Evolutionary conservation across 2,113 vertebrate species (phyloP), one percentile per base, ranked within the genome.

Genomic region (Sclerurus mexicanus): DNA sequence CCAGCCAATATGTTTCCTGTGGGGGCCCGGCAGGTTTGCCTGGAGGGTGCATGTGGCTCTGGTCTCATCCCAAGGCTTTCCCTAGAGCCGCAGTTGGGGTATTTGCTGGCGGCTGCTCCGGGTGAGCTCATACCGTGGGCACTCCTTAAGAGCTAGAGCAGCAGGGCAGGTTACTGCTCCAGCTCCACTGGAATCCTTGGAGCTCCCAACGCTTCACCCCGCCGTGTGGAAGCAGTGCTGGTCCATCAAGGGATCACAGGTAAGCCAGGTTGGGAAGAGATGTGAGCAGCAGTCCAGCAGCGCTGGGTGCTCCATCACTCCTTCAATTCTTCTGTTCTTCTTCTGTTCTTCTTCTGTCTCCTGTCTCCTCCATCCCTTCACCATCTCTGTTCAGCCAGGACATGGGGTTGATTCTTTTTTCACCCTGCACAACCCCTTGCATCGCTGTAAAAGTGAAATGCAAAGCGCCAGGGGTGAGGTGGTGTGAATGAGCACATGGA

Each of bases 91-190:
- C 42, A 85, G 72, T 18, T 0, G 80, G 35, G 85, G 76, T 17
- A 63, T 80, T 86, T 86, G 59, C 79, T 80, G 87, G 87, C 6
- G 2, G 76, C 87, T 91, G 85, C 82, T 72, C n/a, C 68, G 0
- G 0, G 33, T 94, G 96, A 96, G 87, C 87, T 96, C 94, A 94
- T 73, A 8, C 81, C 0, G 24, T 46, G 93, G 94, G 94, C 80
- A 42, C 84, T 95, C 89, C 96, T 95, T 46, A 4, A 4, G 76
- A 78, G 66, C 86, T 28, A 78, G 73, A 75, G 96, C 2, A 0
- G 93, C 88, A 40, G 79, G 92, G 79, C 96, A 90, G 81, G 93
- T 91, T 87, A 21, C 50, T 28, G 78, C 91, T 96, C 62, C 71
- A 12, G 88, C 90, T 80, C 37, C 86, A 79, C 91, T 90, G 31